A percentile compares a stretch with the other conserved stretches of the same genome.
phyloP scores from a whole-genome alignment of 2,113 vertebrate genomes.

The Antechinus flavipes region DNA sequence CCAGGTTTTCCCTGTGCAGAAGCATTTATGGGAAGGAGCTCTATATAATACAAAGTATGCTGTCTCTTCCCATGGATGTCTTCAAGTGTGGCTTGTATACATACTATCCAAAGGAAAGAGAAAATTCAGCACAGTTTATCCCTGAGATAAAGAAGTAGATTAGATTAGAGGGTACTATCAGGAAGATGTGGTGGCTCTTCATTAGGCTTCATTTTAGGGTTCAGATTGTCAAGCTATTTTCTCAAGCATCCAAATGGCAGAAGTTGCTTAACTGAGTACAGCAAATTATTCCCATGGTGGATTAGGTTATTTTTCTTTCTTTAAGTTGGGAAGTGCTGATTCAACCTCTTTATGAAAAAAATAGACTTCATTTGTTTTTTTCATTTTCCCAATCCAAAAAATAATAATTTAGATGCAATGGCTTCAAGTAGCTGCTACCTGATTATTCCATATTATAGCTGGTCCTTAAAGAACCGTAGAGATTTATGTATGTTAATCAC shows the following conservation, averaged over 20 bases:
- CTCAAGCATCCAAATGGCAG: constrained; percentile 19
- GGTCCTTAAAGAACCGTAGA: constrained; percentile 59
- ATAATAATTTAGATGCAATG: constrained; percentile 39
- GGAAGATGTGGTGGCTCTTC: constrained; percentile 28
- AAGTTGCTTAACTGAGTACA: constrained; percentile 53
- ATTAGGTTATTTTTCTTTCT: constrained; percentile 32
- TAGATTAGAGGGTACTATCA: constrained; percentile 44
- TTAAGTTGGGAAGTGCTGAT: constrained; percentile 58
- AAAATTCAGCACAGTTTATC: constrained; percentile 25
- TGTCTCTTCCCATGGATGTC: not conserved
- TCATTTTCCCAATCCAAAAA: constrained; percentile 56
- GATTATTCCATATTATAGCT: constrained; percentile 50
- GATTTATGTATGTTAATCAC: constrained; percentile 67
- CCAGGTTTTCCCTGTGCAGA: not conserved
- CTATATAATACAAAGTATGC: not conserved
- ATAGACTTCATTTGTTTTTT: constrained; percentile 45
- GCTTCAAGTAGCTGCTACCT: constrained; percentile 60
- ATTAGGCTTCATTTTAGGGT: constrained; percentile 34
- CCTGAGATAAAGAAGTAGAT: constrained; percentile 56
- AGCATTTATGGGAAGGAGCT: not conserved
- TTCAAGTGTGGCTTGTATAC: not conserved
- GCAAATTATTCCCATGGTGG: constrained; percentile 48
- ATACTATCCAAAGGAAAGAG: not conserved
- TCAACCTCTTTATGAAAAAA: constrained; percentile 47
- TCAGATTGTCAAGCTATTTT: constrained; percentile 27